Conservation (phyloP, 1,140 invertebrate genomes). For the Lucilia cuprina region DNA sequence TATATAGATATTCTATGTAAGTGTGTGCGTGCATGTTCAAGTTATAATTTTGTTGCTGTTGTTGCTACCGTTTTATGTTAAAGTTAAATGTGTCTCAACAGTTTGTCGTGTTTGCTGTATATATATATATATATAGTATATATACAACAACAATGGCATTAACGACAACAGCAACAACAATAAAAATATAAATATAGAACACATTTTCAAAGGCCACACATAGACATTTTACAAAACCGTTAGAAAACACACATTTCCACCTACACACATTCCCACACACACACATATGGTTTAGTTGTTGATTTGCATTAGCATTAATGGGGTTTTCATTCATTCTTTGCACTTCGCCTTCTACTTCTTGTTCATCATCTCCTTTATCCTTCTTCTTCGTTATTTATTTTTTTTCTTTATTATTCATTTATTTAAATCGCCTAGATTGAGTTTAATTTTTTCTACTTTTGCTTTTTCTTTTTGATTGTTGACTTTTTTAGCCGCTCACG, state of each 20-base stretch:
- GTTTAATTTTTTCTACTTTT: neutral
- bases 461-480: neutral
- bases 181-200: neutral
- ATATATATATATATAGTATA: no score
- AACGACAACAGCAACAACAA: neutral
- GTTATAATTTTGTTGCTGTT: neutral
- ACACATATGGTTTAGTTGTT: neutral
- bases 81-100: conserved; percentile 7
- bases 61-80: neutral
- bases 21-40: no score
- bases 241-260: neutral
- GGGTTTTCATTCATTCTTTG: neutral
- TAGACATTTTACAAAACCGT: no score
- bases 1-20: no score
- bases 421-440: neutral
- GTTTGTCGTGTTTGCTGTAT: neutral
- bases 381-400: neutral
- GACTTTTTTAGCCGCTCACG: neutral
- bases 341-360: neutral
- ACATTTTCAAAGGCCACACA: neutral
- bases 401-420: no score
- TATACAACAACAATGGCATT: neutral
- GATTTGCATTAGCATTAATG: neutral
- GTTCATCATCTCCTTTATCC: neutral
- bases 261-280: neutral